These are phyloP conservation scores for Acinonyx jubatus DNA, from an alignment of 2,113 vertebrate genomes.

Conservation along the genomic window DNA sequence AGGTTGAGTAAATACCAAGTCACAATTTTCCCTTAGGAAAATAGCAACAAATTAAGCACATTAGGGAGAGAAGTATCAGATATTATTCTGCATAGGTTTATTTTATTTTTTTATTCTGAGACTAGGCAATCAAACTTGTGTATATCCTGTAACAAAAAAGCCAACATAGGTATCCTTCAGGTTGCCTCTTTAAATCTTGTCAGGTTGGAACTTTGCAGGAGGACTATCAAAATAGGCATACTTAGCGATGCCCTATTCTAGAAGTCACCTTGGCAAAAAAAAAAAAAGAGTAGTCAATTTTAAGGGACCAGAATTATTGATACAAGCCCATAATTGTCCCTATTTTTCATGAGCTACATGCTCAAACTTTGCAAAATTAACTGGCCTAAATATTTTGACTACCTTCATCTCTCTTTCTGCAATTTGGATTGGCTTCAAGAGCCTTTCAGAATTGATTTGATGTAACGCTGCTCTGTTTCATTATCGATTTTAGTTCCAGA, in stretches of 20 bases:
- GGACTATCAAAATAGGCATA: background rate
- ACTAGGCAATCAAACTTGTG: background rate
- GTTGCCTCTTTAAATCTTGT: background rate
- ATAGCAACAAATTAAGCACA: background rate
- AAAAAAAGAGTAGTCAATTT: background rate
- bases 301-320: background rate
- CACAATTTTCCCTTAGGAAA: background rate
- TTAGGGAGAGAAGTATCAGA: background rate
- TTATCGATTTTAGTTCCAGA: slow-evolving; percentile 48
- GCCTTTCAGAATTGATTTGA: slow-evolving; percentile 55
- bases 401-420: background rate
- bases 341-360: background rate
- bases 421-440: slow-evolving; percentile 41
- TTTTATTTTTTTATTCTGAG: background rate
- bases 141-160: background rate
- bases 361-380: background rate
- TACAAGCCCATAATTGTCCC: background rate
- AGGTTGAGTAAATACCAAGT: background rate
- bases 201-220: background rate
- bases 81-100: background rate
- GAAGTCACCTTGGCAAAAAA: background rate
- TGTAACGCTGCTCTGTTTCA: background rate
- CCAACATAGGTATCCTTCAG: background rate
- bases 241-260: background rate
- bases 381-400: slow-evolving; percentile 7